Conservation (phyloP, 2,113 vertebrate species). For the Alectura lathami region DNA sequence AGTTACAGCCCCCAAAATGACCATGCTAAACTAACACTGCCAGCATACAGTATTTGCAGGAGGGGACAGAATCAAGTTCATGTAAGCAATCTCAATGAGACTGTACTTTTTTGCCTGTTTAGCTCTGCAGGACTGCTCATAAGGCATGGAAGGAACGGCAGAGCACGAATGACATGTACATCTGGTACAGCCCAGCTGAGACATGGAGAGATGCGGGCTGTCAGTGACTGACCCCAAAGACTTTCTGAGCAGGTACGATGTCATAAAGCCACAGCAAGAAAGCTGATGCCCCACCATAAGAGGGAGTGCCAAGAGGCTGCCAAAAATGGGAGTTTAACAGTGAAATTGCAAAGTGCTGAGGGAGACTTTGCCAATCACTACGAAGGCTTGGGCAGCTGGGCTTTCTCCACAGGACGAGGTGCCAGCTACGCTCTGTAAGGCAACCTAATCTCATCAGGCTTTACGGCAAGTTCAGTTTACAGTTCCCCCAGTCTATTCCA, state of each 20-base stretch:
- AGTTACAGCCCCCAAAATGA: rapidly evolving
- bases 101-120: background rate
- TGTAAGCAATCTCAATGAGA: background rate
- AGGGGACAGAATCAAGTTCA: background rate
- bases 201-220: background rate
- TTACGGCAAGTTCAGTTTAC: slow-evolving; percentile 26
- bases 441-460: background rate
- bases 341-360: background rate
- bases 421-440: background rate
- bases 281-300: background rate
- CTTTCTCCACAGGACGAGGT: background rate
- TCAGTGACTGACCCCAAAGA: background rate
- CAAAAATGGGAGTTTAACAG: background rate
- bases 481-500: background rate
- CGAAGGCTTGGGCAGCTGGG: background rate
- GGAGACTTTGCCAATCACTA: slow-evolving; percentile 8
- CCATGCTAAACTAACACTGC: too few relatives aligned
- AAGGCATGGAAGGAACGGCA: background rate
- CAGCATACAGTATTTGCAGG: too few relatives aligned
- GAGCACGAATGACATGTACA: background rate
- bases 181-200: background rate
- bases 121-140: background rate
- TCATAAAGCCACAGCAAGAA: background rate
- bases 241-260: background rate
- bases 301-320: background rate